Evolutionary conservation across 2,797 vertebrate species (phyloP).

Genomic region (Melanotaenia maccullochi): DNA sequence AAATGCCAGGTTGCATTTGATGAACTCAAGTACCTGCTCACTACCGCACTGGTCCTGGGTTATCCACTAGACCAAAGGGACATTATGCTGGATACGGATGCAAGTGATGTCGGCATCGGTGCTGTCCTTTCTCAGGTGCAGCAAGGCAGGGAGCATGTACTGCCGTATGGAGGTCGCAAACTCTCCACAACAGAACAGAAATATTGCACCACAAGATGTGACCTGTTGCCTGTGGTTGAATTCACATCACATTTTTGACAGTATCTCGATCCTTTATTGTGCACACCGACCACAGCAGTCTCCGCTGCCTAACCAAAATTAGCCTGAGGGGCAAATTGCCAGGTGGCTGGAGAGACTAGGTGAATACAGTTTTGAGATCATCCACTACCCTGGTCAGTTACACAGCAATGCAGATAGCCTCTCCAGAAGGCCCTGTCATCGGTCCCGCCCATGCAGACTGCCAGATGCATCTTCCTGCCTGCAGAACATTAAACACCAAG

Average conservation of each 20-base stretch:
- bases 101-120: background rate
- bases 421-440: conserved; percentile 7
- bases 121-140: conserved; percentile 23
- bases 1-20: background rate
- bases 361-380: conserved; percentile 40
- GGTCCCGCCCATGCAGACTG: conserved; percentile 13
- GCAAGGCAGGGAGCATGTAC: conserved; percentile 13
- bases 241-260: conserved; percentile 26
- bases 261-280: conserved; percentile 16
- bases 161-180: conserved; percentile 26
- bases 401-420: conserved; percentile 39
- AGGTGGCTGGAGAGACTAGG: conserved; percentile 17
- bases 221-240: conserved; percentile 5
- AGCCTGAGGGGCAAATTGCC: conserved; percentile 46
- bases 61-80: background rate
- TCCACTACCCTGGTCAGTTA: conserved; percentile 18
- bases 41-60: background rate
- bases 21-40: background rate
- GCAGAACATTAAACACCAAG: background rate
- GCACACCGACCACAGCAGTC: conserved; percentile 42
- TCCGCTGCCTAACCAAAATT: conserved; percentile 31
- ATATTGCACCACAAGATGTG: conserved; percentile 38
- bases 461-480: background rate
- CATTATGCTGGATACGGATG: background rate
- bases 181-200: conserved; percentile 32